phyloP scores from a whole-genome alignment of 2,113 vertebrate genomes.

The Microcebus murinus region DNA sequence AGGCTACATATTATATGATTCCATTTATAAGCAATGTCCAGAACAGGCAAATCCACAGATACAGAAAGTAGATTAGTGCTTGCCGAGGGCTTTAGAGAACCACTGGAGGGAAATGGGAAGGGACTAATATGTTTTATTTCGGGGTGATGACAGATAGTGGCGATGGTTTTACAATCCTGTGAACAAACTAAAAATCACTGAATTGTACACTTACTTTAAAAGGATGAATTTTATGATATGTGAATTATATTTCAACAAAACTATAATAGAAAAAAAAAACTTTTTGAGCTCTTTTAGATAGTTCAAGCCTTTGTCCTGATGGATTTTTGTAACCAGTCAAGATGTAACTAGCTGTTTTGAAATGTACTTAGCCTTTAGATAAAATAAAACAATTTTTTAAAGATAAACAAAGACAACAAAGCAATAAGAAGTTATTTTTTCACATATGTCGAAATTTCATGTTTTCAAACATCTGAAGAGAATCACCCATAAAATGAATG shows the following conservation, averaged over 20 bases:
- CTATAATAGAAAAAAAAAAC: not conserved
- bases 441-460: not conserved
- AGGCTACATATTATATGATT: not conserved
- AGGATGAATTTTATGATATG: not conserved
- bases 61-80: not conserved
- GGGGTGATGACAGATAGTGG: not conserved
- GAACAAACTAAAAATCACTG: not conserved
- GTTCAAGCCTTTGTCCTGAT: not conserved
- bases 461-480: slow-evolving; percentile 61
- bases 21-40: not conserved
- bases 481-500: slow-evolving; percentile 51
- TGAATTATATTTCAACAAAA: not conserved
- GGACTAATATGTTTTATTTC: not conserved
- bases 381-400: not conserved
- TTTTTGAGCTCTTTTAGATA: not conserved
- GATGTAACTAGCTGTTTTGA: not conserved
- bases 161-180: not conserved
- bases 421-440: slow-evolving; percentile 1
- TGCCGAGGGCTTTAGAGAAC: not conserved
- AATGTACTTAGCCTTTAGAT: not conserved
- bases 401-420: slow-evolving; percentile 41
- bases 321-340: not conserved
- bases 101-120: not conserved
- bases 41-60: not conserved
- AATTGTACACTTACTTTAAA: not conserved